Percentiles rank a stretch among this genome's conserved stretches.
These are phyloP conservation scores for Frieseomelitta varia DNA, from an alignment of 1,140 invertebrate species.

Conservation along the genomic window DNA sequence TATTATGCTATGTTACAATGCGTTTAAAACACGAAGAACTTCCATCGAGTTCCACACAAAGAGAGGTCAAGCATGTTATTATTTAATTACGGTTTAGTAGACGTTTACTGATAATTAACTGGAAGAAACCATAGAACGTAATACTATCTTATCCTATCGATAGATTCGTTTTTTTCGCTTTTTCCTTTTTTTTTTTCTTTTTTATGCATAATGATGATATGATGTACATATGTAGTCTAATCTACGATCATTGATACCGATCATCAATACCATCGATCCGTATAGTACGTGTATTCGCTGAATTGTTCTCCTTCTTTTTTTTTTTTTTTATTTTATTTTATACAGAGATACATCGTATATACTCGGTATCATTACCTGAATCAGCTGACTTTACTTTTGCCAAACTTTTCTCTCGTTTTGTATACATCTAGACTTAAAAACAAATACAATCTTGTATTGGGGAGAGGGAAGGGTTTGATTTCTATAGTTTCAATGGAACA, in stretches of 20 bases:
- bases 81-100: conserved; percentile 62
- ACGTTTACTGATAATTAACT: conserved; percentile 68
- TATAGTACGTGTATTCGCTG: conserved; percentile 22
- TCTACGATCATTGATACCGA: conserved; percentile 53
- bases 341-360: conserved; percentile 4
- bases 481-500: conserved; percentile 52
- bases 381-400: conserved; percentile 46
- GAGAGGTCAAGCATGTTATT: conserved; percentile 64
- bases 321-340: neutral
- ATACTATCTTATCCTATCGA: conserved; percentile 67
- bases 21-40: conserved; percentile 69
- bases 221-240: conserved; percentile 65
- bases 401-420: conserved; percentile 30
- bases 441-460: conserved; percentile 64
- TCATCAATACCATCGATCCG: conserved; percentile 30
- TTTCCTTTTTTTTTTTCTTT: neutral
- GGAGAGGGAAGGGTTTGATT: conserved; percentile 52
- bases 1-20: conserved; percentile 75
- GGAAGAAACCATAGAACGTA: conserved; percentile 68
- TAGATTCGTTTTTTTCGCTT: conserved; percentile 54
- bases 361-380: neutral
- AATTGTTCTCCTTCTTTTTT: neutral
- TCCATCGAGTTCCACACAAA: conserved; percentile 59
- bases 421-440: conserved; percentile 66
- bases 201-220: conserved; percentile 73